Conservation (phyloP, 2,797 vertebrate genomes). For the Coreius guichenoti region DNA sequence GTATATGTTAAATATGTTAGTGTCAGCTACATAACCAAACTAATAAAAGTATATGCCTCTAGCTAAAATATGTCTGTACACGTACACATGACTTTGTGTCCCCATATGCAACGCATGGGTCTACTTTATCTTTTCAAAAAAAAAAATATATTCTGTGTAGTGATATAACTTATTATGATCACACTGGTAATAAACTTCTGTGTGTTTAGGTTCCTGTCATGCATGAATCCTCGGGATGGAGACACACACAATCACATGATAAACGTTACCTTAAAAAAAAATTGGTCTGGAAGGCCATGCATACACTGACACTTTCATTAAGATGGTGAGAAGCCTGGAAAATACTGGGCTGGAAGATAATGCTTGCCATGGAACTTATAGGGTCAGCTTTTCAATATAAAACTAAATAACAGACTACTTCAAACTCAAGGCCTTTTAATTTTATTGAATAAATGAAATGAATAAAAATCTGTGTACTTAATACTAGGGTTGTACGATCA, state of each 20-base stretch:
- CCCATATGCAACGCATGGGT: neutral
- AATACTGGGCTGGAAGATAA: neutral
- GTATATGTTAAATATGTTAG: too few species aligned
- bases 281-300: neutral
- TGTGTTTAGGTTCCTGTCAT: slow-evolving; percentile 80
- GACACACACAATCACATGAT: slow-evolving; percentile 12
- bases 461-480: neutral
- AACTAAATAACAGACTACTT: neutral
- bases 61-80: slow-evolving; percentile 2
- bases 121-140: neutral
- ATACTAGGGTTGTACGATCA: neutral
- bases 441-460: neutral
- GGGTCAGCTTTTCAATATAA: slow-evolving; percentile 1
- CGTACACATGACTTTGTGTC: neutral
- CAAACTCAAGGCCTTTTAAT: neutral
- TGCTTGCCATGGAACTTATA: neutral
- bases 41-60: slow-evolving; percentile 7
- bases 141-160: neutral
- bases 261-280: neutral
- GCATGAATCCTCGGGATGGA: slow-evolving; percentile 70
- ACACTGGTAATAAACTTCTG: slow-evolving; percentile 70
- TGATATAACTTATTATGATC: neutral
- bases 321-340: neutral
- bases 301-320: neutral
- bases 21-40: neutral